Evolutionary conservation across 2,888 invertebrate species (phyloP).

Genomic region (Holacanthella duospinosa): DNA sequence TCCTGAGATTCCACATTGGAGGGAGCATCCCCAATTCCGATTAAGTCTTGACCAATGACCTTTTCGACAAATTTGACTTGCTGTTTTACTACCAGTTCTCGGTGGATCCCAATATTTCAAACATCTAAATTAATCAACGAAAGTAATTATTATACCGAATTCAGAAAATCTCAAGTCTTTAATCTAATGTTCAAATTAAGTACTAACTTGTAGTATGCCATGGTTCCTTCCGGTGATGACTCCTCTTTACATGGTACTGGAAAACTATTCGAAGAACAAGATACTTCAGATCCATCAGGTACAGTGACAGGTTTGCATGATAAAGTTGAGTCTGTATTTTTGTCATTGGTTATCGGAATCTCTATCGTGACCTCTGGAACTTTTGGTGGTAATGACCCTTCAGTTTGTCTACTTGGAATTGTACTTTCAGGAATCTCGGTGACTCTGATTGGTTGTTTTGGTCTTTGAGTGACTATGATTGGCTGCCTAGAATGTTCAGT

Average conservation of each 20-base stretch:
- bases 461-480: too few species aligned
- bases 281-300: background rate
- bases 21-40: background rate
- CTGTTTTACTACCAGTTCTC: background rate
- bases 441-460: background rate
- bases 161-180: background rate
- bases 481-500: too few species aligned
- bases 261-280: background rate
- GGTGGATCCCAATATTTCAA: slow-evolving; percentile 12
- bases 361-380: too few species aligned
- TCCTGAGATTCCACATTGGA: background rate
- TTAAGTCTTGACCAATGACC: background rate
- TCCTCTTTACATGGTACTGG: background rate
- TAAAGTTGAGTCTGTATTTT: background rate
- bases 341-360: too few species aligned
- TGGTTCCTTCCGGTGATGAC: background rate
- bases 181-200: background rate
- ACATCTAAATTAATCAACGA: slow-evolving; percentile 6
- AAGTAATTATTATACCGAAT: background rate
- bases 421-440: background rate
- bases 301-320: background rate
- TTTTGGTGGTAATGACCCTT: too few species aligned
- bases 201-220: background rate
- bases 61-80: background rate
- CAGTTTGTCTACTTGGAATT: background rate